phyloP scores from a whole-genome alignment of 2,888 invertebrate genomes.

The Morinoia aosen region DNA sequence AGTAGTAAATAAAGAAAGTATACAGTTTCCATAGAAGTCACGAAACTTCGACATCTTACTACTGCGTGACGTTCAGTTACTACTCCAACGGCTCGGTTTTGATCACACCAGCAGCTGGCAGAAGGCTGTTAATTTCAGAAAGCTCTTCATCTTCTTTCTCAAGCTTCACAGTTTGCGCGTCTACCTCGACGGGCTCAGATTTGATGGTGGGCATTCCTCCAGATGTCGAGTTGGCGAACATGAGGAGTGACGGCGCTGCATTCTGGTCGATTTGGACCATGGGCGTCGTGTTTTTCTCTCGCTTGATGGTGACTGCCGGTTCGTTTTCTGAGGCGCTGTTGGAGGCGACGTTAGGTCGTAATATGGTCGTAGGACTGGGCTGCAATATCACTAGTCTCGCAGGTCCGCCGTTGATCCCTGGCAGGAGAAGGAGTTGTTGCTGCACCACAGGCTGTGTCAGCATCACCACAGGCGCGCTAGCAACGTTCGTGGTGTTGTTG shows the following conservation, averaged over 20 bases:
- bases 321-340: background rate
- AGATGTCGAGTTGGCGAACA: background rate
- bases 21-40: no score
- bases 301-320: background rate
- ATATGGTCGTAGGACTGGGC: background rate
- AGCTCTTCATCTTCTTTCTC: background rate
- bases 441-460: slow-evolving; percentile 7
- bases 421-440: slow-evolving; percentile 42
- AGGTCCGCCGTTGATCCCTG: slow-evolving; percentile 45
- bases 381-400: slow-evolving; percentile 43
- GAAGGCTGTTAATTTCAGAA: background rate
- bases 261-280: background rate
- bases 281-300: background rate
- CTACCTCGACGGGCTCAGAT: background rate
- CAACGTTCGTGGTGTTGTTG: background rate
- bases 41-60: background rate
- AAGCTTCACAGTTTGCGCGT: background rate
- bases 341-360: background rate
- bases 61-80: background rate
- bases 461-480: background rate
- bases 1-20: no score
- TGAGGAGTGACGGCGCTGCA: background rate
- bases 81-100: background rate
- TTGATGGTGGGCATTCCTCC: background rate
- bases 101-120: background rate